Evolutionary conservation across 35 echinoderm and acorn worm genomes (phyloP).

Genomic region (Nesometra sesokonis): DNA sequence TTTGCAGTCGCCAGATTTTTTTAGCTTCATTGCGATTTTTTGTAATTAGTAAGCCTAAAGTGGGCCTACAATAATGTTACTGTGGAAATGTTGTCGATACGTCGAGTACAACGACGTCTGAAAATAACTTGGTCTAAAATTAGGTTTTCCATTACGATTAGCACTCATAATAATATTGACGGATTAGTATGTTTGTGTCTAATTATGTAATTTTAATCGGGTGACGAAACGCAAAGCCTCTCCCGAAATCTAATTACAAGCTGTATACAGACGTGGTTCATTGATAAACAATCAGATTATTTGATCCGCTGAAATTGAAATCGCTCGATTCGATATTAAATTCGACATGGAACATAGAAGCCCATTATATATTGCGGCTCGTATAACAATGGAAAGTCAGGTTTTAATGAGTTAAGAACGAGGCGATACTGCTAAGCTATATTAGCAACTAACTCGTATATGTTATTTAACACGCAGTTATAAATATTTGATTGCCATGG

Average conservation of each 20-base stretch:
- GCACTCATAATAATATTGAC: neutral
- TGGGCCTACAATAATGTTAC: too few species aligned
- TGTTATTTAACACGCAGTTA: neutral
- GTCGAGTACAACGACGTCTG: neutral
- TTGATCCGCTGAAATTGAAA: neutral
- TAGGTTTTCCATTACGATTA: neutral
- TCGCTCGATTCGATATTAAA: neutral
- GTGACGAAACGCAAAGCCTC: neutral
- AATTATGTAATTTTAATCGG: neutral
- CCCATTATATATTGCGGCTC: neutral
- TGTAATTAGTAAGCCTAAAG: too few species aligned
- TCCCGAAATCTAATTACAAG: neutral
- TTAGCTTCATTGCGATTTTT: too few species aligned
- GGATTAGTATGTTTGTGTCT: neutral
- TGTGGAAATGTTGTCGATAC: too few species aligned
- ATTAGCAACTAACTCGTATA: neutral
- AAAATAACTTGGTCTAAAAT: neutral
- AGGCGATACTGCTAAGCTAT: neutral
- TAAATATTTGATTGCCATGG: neutral
- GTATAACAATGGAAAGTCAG: neutral
- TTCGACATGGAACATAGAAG: neutral
- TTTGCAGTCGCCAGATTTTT: too few species aligned
- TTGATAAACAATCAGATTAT: neutral
- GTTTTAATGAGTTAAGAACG: neutral
- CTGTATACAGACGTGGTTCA: neutral